A percentile compares a stretch with the other conserved stretches of the same genome.
These are phyloP conservation scores for Microchirus variegatus DNA, from an alignment of 2,797 vertebrate species.

Conservation along the genomic window DNA sequence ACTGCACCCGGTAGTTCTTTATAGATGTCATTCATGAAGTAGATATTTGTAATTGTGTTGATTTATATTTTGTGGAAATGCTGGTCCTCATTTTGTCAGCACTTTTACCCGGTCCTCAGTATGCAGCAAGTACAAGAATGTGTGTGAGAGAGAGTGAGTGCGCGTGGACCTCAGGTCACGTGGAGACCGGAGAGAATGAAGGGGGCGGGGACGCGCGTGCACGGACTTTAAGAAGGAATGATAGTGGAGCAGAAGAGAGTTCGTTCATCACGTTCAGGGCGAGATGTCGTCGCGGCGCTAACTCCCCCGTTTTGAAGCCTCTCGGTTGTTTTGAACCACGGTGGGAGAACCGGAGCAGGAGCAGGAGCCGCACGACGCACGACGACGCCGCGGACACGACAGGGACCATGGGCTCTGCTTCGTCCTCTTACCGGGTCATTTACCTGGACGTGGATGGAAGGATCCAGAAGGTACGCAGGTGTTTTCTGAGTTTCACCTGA, in stretches of 20 bases:
- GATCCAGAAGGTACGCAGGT: conserved; percentile 74
- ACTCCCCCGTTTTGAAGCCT: background rate
- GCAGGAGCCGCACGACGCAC: conserved; percentile 7
- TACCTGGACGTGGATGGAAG: conserved; percentile 80
- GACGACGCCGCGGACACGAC: conserved; percentile 8
- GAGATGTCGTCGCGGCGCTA: conserved; percentile 39
- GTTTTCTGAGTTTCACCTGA: too few relatives aligned
- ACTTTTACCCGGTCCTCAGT: too few relatives aligned
- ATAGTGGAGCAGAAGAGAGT: background rate
- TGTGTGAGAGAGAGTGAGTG: conserved; percentile 3
- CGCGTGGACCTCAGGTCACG: conserved; percentile 16
- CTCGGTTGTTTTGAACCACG: background rate
- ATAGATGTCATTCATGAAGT: too few relatives aligned
- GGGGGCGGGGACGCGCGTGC: conserved; percentile 37
- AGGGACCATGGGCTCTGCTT: conserved; percentile 77
- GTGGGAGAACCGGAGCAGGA: background rate
- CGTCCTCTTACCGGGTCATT: conserved; percentile 78
- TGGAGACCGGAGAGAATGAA: conserved; percentile 12
- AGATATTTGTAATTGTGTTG: too few relatives aligned
- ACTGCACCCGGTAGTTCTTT: too few relatives aligned
- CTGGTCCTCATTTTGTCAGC: too few relatives aligned
- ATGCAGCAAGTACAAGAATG: too few relatives aligned
- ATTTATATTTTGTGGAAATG: too few relatives aligned
- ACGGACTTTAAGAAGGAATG: conserved; percentile 21
- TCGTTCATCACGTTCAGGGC: background rate